Conservation (phyloP, 2,797 vertebrate species). For the Artibeus lituratus region DNA sequence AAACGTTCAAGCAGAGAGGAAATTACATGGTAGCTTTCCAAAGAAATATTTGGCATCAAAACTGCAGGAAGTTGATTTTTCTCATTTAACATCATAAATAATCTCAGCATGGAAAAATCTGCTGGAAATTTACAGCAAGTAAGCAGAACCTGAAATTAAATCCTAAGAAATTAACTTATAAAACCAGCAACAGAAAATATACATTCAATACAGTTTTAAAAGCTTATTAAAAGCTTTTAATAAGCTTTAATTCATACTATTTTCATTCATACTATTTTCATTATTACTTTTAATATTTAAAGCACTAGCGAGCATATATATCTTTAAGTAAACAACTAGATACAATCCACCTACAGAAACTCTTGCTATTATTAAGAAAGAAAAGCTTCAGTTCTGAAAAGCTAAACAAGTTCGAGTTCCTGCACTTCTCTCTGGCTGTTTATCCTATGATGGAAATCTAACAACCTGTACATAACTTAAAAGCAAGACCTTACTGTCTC, state of each 20-base stretch:
- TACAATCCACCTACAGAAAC: not conserved
- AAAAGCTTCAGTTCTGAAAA: not conserved
- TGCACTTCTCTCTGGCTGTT: not conserved
- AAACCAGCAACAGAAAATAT: conserved; percentile 2
- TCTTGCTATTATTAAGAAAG: not conserved
- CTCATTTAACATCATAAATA: conserved; percentile 51
- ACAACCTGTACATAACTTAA: not conserved
- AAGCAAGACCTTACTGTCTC: not conserved
- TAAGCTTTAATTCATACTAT: not conserved
- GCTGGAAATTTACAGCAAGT: conserved; percentile 29
- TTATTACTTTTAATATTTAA: not conserved
- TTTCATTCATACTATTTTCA: not conserved
- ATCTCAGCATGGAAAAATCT: conserved; percentile 41
- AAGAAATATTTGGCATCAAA: conserved; percentile 50
- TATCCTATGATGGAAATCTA: not conserved
- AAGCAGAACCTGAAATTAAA: conserved; percentile 32
- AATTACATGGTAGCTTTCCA: conserved; percentile 65
- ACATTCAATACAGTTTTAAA: not conserved
- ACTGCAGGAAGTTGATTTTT: conserved; percentile 52
- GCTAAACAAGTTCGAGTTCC: not conserved
- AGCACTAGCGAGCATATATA: not conserved
- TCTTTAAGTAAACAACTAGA: conserved; percentile 4
- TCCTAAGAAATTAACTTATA: conserved; percentile 8
- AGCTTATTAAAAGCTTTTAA: not conserved
- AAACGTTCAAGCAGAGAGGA: conserved; percentile 66